phyloP scores from a whole-genome alignment of 2,888 invertebrate genomes.

The Orthosia gothica region DNA sequence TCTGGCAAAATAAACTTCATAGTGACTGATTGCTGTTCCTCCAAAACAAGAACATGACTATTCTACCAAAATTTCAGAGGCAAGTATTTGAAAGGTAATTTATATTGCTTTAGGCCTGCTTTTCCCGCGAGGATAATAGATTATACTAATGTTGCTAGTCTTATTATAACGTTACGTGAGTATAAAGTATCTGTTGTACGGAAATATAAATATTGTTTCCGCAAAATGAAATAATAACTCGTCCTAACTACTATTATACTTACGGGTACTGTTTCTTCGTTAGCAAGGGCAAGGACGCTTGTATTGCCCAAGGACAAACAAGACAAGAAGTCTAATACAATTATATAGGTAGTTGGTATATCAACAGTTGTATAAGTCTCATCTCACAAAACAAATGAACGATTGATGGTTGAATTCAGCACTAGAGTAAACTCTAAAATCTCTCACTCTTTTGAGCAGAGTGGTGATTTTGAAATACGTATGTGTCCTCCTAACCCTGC shows the following conservation, averaged over 20 bases:
- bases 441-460: too few species aligned
- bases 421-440: too few species aligned
- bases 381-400: too few species aligned
- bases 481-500: too few species aligned
- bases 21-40: conserved; percentile 59
- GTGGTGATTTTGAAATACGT: too few species aligned
- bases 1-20: conserved; percentile 42
- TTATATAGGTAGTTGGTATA: too few species aligned
- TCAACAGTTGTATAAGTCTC: too few species aligned
- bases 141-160: conserved; percentile 64
- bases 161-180: conserved; percentile 61
- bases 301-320: background rate
- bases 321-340: too few species aligned
- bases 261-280: conserved; percentile 15
- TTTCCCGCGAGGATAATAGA: conserved; percentile 66
- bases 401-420: too few species aligned
- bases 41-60: conserved; percentile 60
- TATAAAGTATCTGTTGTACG: conserved; percentile 57
- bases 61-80: conserved; percentile 59
- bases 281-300: background rate
- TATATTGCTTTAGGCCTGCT: conserved; percentile 66
- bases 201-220: conserved; percentile 58
- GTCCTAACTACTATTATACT: conserved; percentile 25
- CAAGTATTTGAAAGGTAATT: conserved; percentile 69
- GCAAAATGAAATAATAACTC: conserved; percentile 52